These are phyloP conservation scores for Hipposideros armiger DNA, from an alignment of 2,113 vertebrate species.

Conservation along the genomic window DNA sequence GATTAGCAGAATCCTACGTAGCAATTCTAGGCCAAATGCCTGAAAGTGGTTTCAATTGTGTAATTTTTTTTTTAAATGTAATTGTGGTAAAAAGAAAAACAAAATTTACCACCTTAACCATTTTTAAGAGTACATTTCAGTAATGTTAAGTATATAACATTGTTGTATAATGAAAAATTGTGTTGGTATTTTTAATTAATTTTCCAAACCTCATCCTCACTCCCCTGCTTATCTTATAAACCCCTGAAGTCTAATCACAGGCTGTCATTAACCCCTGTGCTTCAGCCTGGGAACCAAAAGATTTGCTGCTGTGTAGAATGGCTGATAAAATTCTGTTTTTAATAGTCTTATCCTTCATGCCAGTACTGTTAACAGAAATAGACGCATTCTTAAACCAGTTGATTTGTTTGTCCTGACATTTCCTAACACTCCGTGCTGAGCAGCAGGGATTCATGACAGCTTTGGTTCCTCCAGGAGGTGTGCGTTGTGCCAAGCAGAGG, in stretches of 20 bases:
- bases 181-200: constrained; percentile 18
- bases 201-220: neutral
- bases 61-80: neutral
- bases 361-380: neutral
- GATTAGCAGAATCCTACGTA: neutral
- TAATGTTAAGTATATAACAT: neutral
- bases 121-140: neutral
- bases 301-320: neutral
- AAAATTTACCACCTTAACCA: neutral
- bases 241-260: neutral
- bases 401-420: neutral
- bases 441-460: neutral
- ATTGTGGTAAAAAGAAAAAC: neutral
- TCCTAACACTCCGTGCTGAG: neutral
- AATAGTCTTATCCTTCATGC: neutral
- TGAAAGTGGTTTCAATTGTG: neutral
- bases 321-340: constrained; percentile 2
- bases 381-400: neutral
- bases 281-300: neutral
- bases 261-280: neutral
- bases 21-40: neutral
- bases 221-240: neutral
- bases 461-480: neutral
- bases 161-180: neutral
- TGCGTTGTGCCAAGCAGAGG: neutral